Evolutionary conservation across 2,888 invertebrate species (phyloP).

Genomic region (Cheilosia vernalis): DNA sequence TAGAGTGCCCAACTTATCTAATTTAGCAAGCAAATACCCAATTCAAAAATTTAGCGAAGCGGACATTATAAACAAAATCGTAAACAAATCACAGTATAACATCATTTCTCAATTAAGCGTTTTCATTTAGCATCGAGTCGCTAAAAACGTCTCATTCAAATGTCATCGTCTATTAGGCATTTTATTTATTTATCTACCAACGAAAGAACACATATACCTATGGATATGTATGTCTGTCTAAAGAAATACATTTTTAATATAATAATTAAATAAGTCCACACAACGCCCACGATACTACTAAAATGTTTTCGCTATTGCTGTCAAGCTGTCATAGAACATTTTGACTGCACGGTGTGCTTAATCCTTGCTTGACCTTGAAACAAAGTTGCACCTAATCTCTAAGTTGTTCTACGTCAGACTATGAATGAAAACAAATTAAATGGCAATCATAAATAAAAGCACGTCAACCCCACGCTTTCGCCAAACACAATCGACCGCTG

Average conservation of each 20-base stretch:
- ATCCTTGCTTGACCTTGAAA: constrained; percentile 23
- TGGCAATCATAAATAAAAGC: constrained; percentile 18
- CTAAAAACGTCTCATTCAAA: constrained; percentile 38
- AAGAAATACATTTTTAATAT: neutral
- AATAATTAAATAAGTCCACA: constrained; percentile 6
- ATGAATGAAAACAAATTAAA: neutral
- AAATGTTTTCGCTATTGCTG: constrained; percentile 8
- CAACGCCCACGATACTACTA: constrained; percentile 17
- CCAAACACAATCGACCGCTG: constrained; percentile 2
- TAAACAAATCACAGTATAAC: neutral
- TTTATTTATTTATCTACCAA: neutral
- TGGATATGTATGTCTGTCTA: no score
- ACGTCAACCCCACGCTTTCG: constrained; percentile 22
- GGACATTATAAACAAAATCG: no score
- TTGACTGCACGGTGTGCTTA: constrained; percentile 14
- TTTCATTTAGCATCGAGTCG: constrained; percentile 14
- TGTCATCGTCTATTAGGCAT: constrained; percentile 1
- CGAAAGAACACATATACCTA: neutral
- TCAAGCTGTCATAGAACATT: constrained; percentile 16
- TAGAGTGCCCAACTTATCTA: no score
- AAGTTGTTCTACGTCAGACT: neutral
- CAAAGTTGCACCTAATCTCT: constrained; percentile 8
- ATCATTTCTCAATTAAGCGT: constrained; percentile 2
- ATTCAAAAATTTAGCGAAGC: no score
- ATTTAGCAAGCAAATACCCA: no score